These are phyloP conservation scores for Leiothrix lutea DNA, from an alignment of 2,113 vertebrate genomes.

Conservation along the genomic window DNA sequence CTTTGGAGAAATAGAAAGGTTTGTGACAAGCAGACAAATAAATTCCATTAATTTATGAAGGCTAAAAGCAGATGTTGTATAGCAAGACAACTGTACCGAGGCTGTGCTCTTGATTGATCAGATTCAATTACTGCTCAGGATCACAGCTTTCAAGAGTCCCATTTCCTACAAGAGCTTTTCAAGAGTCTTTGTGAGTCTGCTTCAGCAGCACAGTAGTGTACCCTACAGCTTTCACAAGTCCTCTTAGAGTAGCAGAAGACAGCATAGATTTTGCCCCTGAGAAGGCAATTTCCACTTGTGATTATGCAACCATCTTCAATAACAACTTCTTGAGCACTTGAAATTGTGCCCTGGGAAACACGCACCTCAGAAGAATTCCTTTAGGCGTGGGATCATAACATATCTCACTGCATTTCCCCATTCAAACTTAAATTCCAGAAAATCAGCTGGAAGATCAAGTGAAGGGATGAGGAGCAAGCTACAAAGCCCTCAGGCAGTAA, in stretches of 20 bases:
- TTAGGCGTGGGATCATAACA: background rate
- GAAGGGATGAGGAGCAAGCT: background rate
- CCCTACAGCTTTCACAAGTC: background rate
- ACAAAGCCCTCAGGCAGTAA: background rate
- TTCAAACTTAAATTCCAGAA: background rate
- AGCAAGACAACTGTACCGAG: background rate
- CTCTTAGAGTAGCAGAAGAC: background rate
- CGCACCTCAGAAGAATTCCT: background rate
- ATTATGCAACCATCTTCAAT: background rate
- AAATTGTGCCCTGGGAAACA: background rate
- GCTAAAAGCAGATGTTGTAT: background rate
- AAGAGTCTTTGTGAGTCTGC: background rate
- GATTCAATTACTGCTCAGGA: background rate
- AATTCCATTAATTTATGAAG: background rate
- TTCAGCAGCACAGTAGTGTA: background rate
- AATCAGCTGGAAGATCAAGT: background rate
- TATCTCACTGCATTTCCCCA: background rate
- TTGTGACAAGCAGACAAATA: background rate
- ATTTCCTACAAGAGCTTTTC: background rate
- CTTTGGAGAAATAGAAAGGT: background rate
- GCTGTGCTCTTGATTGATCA: background rate
- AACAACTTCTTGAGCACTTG: background rate
- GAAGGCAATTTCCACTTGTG: background rate
- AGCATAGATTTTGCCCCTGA: background rate
- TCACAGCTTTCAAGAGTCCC: background rate